A percentile compares a stretch with the other conserved stretches of the same genome.
Evolutionary conservation across 2,888 invertebrate species (phyloP).

Genomic region (Griposia aprilina): DNA sequence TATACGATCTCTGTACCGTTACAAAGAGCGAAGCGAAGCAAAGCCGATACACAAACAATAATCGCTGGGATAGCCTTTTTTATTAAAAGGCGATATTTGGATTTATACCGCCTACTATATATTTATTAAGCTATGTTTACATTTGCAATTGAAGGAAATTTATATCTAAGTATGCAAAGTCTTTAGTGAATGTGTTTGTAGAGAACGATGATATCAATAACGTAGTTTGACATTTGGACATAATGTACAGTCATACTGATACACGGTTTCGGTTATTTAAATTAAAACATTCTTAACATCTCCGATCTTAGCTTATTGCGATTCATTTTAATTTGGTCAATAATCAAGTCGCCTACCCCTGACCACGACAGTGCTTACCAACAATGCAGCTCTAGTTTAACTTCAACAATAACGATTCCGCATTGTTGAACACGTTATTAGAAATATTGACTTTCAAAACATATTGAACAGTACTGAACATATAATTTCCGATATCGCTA

Average conservation of each 20-base stretch:
- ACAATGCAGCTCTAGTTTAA: constrained; percentile 52
- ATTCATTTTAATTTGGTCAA: constrained; percentile 28
- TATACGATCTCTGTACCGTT: constrained; percentile 63
- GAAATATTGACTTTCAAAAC: constrained; percentile 48
- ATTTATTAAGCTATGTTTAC: constrained; percentile 54
- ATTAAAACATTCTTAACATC: constrained; percentile 38
- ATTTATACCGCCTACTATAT: constrained; percentile 62
- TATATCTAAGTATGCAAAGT: constrained; percentile 65
- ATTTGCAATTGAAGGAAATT: constrained; percentile 62
- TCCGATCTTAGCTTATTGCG: constrained; percentile 38
- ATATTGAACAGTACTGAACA: constrained; percentile 44
- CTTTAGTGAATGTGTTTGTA: constrained; percentile 64
- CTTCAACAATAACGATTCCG: constrained; percentile 37
- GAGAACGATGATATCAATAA: constrained; percentile 40
- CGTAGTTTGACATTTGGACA: constrained; percentile 43
- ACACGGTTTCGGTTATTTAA: constrained; percentile 32
- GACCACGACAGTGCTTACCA: constrained; percentile 44
- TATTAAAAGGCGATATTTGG: constrained; percentile 59
- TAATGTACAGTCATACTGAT: constrained; percentile 49
- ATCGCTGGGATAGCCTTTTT: constrained; percentile 66
- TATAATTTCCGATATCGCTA: constrained; percentile 64
- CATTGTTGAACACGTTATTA: constrained; percentile 41
- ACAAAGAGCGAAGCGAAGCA: constrained; percentile 70
- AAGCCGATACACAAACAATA: constrained; percentile 63
- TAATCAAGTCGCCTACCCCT: constrained; percentile 35